phyloP scores from a whole-genome alignment of 2,113 vertebrate species.

The Cheirogaleus medius region DNA sequence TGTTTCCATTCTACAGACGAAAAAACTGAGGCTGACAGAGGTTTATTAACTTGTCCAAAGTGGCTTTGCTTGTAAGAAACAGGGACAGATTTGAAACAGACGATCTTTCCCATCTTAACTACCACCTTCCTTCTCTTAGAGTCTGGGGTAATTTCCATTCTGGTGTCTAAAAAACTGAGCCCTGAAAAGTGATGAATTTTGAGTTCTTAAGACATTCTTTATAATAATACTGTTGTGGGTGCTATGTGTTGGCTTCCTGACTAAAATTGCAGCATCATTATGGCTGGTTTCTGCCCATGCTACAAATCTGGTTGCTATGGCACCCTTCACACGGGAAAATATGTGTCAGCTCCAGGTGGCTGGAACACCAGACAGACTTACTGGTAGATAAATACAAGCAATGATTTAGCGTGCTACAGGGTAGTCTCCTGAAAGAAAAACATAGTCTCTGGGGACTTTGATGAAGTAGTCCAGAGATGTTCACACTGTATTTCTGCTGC shows the following conservation, averaged over 20 bases:
- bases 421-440: conserved; percentile 34
- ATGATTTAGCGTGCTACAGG: conserved; percentile 43
- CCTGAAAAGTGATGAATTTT: neutral
- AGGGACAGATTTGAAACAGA: neutral
- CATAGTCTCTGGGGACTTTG: neutral
- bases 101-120: neutral
- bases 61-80: neutral
- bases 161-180: neutral
- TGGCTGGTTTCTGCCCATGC: conserved; percentile 63
- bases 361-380: conserved; percentile 46
- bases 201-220: conserved; percentile 25
- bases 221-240: neutral
- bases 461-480: neutral
- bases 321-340: conserved; percentile 73
- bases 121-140: neutral
- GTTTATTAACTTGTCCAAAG: neutral
- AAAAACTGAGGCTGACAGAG: neutral
- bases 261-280: neutral
- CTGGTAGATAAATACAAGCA: conserved; percentile 42
- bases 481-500: neutral
- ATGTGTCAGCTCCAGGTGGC: conserved; percentile 78
- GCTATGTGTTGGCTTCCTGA: neutral
- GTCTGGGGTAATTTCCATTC: neutral
- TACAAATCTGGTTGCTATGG: conserved; percentile 75
- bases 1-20: neutral